Conservation (phyloP, 2,113 vertebrate species). For the Budorcas taxicolor region DNA sequence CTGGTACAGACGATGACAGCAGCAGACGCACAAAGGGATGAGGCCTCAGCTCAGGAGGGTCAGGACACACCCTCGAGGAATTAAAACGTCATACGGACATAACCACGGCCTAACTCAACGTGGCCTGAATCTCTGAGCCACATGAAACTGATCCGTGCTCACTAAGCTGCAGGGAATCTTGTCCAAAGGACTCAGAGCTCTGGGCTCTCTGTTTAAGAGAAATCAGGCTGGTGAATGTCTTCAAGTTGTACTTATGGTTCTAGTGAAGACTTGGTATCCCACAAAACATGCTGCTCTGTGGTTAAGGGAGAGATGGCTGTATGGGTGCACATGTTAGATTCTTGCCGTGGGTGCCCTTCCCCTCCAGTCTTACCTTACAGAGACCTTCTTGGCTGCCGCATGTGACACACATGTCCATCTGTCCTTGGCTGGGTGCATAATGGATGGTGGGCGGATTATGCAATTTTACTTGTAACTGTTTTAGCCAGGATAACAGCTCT, state of each 20-base stretch:
- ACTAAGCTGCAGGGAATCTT: neutral
- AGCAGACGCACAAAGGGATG: neutral
- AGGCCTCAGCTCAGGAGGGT: neutral
- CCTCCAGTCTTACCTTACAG: constrained; percentile 86
- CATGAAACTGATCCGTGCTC: neutral
- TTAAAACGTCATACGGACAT: neutral
- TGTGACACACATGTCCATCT: constrained; percentile 94
- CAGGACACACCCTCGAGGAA: neutral
- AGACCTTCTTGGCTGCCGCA: constrained; percentile 94
- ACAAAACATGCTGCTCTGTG: neutral
- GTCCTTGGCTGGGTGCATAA: constrained; percentile 81
- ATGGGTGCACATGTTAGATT: neutral
- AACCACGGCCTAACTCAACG: neutral
- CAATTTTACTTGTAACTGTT: constrained; percentile 86
- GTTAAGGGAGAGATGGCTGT: neutral
- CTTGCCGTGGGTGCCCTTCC: neutral
- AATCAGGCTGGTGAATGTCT: neutral
- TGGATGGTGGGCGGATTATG: constrained; percentile 88
- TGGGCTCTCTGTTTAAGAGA: neutral
- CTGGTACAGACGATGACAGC: neutral
- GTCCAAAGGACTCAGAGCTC: neutral
- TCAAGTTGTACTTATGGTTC: neutral
- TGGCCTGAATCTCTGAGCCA: neutral
- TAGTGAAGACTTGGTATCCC: neutral
- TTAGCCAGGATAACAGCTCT: constrained; percentile 92